Percentiles rank a stretch among this genome's conserved stretches.
Evolutionary conservation across 2,113 vertebrate genomes (phyloP).

Genomic region (Trematocara nigrifrons): DNA sequence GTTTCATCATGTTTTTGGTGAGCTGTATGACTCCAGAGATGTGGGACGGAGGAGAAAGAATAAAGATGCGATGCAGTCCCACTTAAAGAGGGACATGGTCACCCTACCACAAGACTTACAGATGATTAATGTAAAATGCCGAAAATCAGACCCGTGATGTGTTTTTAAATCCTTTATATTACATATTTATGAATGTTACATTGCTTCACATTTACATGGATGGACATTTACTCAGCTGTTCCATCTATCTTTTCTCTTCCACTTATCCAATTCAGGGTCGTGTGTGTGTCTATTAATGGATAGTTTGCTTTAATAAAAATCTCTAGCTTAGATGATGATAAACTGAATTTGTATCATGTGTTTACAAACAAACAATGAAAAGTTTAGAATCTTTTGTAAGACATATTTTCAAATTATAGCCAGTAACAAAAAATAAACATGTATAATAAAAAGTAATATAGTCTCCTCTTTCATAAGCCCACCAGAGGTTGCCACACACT

Average conservation of each 20-base stretch:
- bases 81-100: neutral
- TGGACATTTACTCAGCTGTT: neutral
- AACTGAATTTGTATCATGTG: neutral
- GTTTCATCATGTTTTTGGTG: neutral
- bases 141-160: fast-evolving
- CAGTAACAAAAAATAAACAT: neutral
- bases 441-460: neutral
- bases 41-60: neutral
- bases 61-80: neutral
- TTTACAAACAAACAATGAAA: neutral
- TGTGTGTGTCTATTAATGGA: neutral
- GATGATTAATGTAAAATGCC: neutral
- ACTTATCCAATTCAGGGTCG: neutral
- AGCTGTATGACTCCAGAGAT: neutral
- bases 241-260: neutral
- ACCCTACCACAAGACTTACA: neutral
- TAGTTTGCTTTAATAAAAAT: neutral
- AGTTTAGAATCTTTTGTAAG: neutral
- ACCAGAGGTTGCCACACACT: neutral
- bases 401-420: neutral
- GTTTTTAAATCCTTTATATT: neutral
- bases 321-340: neutral
- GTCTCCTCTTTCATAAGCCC: neutral
- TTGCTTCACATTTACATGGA: neutral
- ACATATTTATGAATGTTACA: neutral